Evolutionary conservation across 2,888 invertebrate species (phyloP), one percentile per base, ranked within the genome.

Genomic region (Lasiommata megera): DNA sequence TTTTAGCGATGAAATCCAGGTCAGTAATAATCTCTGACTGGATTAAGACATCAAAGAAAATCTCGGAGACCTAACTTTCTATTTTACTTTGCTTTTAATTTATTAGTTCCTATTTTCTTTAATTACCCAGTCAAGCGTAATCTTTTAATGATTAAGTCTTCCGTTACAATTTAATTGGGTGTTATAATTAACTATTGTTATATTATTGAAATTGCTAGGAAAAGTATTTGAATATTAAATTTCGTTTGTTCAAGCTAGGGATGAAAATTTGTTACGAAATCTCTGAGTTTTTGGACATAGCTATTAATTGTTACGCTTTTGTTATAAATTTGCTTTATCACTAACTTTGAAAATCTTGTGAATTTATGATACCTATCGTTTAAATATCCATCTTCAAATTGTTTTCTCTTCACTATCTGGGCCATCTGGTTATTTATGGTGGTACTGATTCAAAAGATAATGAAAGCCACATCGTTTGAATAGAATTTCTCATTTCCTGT

Each of bases 151-250:
- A 48, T 18, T 48, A 48, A 47, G 34, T 36, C 47, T 48, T 36
- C 36, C 47, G 12, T 36, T 48, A 48, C 11, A 48, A 36, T 47
- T 34, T 47, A 48, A 48, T 48, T 48, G 47, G 18, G 8, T 12
- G 47, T 6, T 18, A 48, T 48, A 36, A 18, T 9, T 17, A 34
- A 36, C 34, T 48, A 48, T n/a, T n/a, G n/a, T n/a, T n/a, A n/a
- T n/a, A n/a, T 34, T 48, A 48, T 48, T 48, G 47, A 36, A 48
- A 48, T 8, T 48, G 36, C 18, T 18, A 6, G n/a, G 34, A 31
- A n/a, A 29, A 46, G 29, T 14, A 46, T 28, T 46, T 11, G 11
- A 36, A 48, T 48, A 36, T 36, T 36, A 12, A 44, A 44, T 44
- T 48, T 36, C 36, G n/a, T 11, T 41, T 23, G n/a, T 23, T 23